phyloP scores from a whole-genome alignment of 2,797 vertebrate species.

The Cossypha polioptera region DNA sequence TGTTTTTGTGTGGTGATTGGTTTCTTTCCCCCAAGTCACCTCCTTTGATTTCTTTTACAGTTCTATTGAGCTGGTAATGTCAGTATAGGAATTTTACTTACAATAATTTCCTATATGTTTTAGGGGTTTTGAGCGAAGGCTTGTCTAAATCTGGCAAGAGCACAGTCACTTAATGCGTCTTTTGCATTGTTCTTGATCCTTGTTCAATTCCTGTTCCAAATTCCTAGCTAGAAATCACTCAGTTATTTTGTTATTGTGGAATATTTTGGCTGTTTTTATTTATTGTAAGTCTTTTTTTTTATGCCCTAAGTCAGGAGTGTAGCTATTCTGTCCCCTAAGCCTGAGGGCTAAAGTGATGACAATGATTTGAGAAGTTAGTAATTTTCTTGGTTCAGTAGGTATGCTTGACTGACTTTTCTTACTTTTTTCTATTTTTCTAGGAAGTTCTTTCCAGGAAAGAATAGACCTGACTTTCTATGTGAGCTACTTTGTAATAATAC shows the following conservation, averaged over 20 bases:
- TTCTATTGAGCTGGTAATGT: neutral
- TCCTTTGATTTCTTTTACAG: neutral
- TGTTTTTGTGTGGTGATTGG: neutral
- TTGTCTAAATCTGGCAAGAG: neutral
- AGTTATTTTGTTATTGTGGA: neutral
- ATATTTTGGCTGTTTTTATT: neutral
- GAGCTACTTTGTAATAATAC: neutral
- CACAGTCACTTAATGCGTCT: neutral
- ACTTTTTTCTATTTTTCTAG: neutral
- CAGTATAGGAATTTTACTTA: neutral
- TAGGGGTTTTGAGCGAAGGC: neutral
- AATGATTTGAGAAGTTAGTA: neutral
- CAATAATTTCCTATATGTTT: neutral
- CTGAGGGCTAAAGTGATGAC: neutral
- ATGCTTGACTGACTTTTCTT: neutral
- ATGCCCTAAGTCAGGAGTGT: accelerated
- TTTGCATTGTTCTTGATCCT: neutral
- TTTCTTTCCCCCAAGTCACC: accelerated
- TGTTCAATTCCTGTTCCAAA: neutral
- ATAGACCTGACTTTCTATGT: neutral
- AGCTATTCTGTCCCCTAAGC: neutral
- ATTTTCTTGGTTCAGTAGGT: neutral
- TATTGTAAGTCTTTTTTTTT: neutral
- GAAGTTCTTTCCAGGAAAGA: neutral
- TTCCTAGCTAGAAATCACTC: neutral